Conservation (phyloP, 2,797 vertebrate species). For the Menidia menidia region DNA sequence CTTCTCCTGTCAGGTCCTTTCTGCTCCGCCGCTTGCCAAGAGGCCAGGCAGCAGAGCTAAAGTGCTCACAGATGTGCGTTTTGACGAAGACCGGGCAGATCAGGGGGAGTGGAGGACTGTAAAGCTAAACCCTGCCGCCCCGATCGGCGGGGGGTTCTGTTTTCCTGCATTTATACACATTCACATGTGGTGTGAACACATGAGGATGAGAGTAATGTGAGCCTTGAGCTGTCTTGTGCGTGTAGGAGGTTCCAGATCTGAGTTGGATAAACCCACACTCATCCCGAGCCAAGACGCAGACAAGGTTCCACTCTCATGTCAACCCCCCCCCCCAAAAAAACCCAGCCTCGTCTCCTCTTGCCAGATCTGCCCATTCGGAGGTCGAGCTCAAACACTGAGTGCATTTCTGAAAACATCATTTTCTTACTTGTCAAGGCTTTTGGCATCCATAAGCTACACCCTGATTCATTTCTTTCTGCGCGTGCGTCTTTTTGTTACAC, state of each 20-base stretch:
- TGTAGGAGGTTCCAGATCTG: conserved; percentile 33
- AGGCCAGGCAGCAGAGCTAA: conserved; percentile 44
- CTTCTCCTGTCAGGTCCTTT: conserved; percentile 66
- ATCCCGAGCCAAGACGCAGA: conserved; percentile 59
- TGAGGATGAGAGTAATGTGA: conserved; percentile 35
- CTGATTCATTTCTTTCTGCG: conserved; percentile 16
- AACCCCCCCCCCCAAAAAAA: conserved; percentile 39
- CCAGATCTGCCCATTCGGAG: conserved; percentile 40
- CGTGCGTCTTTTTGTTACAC: conserved; percentile 43
- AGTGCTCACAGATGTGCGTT: conserved; percentile 75
- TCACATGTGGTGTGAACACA: conserved; percentile 2
- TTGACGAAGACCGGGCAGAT: conserved; percentile 52
- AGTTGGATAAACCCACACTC: conserved; percentile 53
- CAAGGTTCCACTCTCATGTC: conserved; percentile 67
- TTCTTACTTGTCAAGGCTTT: conserved; percentile 47
- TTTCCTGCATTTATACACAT: no score
- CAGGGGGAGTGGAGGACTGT: conserved; percentile 60
- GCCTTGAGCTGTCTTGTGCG: conserved; percentile 41
- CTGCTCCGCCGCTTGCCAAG: conserved; percentile 55
- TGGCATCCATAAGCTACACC: conserved; percentile 45
- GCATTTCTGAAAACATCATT: conserved; percentile 46
- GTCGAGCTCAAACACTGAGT: conserved; percentile 16
- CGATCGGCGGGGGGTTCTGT: conserved; percentile 55
- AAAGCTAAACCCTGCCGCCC: conserved; percentile 56
- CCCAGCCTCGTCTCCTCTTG: conserved; percentile 5